Percentiles rank a stretch among this genome's conserved stretches.
Conservation (phyloP, 2,113 vertebrate genomes). For the Myanophis thanlyinensis region DNA sequence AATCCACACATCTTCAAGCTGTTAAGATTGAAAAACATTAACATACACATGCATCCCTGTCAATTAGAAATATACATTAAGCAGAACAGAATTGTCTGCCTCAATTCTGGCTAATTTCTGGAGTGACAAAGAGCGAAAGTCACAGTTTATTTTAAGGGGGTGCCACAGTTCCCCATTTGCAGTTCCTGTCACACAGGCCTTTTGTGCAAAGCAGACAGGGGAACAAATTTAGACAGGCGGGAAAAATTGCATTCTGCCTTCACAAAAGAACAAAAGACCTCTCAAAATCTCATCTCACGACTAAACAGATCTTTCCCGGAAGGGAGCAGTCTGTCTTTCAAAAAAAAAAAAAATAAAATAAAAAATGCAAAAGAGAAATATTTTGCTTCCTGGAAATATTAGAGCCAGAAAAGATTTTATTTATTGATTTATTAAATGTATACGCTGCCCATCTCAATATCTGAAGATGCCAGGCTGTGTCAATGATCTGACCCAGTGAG, state of each 20-base stretch:
- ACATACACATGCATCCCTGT: not conserved
- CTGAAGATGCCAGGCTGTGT: not conserved
- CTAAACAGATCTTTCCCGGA: not conserved
- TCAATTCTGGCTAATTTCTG: not conserved
- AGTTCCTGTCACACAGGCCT: not conserved
- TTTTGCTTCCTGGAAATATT: not conserved
- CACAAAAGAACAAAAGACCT: not conserved
- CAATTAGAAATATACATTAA: not conserved
- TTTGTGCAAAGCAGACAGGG: not conserved
- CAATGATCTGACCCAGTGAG: not conserved
- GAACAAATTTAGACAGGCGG: not conserved
- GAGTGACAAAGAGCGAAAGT: conserved; percentile 23
- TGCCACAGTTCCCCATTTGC: not conserved
- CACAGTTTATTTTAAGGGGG: conserved; percentile 4
- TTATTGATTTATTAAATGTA: not conserved
- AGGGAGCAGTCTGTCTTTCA: not conserved
- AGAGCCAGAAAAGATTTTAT: not conserved
- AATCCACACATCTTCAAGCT: not conserved
- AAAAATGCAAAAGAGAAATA: not conserved
- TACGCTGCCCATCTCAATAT: not conserved
- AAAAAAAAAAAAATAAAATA: not conserved
- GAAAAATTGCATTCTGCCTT: not conserved
- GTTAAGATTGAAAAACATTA: not conserved
- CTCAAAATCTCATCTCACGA: not conserved
- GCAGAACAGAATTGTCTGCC: not conserved